Evolutionary conservation across 2,888 invertebrate genomes (phyloP), one percentile per base, ranked within the genome.

Genomic region (Nephrotoma guestfalica): DNA sequence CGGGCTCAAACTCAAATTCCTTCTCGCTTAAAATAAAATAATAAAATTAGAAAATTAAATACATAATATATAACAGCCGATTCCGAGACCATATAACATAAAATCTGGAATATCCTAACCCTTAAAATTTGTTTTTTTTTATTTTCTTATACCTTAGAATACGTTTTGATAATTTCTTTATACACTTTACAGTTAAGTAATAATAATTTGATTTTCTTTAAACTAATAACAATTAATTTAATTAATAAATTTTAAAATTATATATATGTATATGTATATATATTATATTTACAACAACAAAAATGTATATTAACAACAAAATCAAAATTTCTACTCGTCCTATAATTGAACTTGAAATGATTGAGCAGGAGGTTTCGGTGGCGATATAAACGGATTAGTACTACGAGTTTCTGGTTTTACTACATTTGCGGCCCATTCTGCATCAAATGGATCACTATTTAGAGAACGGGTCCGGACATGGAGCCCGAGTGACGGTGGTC

Each of bases 381-480:
- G 91, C 88, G 92, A 91, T 89, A 92, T 91, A 88, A 92, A 92
- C 86, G 92, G 92, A 90, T 92, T 92, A 88, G 92, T 92, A 88
- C 90, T 91, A 88, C 90, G 91, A 92, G 92, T 87, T 92, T 91
- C 90, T 88, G 92, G 91, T 87, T 91, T 90, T 45, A 94, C 93
- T 1, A 94, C 93, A 85, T 94, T 92, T 87, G 94, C 94, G 0
- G 95, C 96, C 96, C 96, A 97, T 89, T 96, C 96, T 13, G 96
- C 96, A 90, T 97, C 96, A 90, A 97, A 97, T 0, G 97, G 96
- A 92, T 97, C 96, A 18, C 93, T 89, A 0, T 93, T 92, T 87
- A 94, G 89, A 0, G 94, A 94, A 89, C 93, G 93, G 2, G 94
- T 93, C 83, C 94, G 91, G 6, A 93, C 93, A 43, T 94, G 91